A percentile compares a stretch with the other conserved stretches of the same genome.
Evolutionary conservation across 2,113 vertebrate genomes (phyloP).

Genomic region (Gambusia holbrooki): DNA sequence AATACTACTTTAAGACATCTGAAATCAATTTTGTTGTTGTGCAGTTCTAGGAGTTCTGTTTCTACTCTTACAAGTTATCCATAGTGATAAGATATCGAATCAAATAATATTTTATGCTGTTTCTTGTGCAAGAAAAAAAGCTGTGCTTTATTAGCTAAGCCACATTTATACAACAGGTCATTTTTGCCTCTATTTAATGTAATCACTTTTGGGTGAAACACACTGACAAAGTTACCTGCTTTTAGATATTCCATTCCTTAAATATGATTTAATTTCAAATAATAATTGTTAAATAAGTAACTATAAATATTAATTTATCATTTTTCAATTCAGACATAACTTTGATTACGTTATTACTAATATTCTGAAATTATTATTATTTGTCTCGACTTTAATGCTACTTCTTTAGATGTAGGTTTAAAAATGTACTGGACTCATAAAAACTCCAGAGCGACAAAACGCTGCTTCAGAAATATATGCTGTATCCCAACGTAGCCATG

Average conservation of each 20-base stretch:
- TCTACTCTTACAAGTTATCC: neutral
- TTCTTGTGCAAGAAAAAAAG: constrained; percentile 2
- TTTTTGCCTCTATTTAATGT: neutral
- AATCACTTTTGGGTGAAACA: neutral
- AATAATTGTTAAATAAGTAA: neutral
- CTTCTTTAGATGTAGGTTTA: no score
- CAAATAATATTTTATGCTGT: neutral
- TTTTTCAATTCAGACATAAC: neutral
- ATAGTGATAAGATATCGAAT: neutral
- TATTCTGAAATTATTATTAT: no score
- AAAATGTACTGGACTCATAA: no score
- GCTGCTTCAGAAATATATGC: no score
- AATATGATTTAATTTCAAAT: neutral
- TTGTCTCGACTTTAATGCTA: no score
- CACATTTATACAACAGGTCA: neutral
- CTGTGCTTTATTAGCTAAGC: neutral
- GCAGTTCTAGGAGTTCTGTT: no score
- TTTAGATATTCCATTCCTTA: constrained; percentile 12
- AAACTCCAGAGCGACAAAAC: no score
- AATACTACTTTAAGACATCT: neutral
- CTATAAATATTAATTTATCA: neutral
- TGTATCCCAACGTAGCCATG: no score
- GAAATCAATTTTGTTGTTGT: neutral
- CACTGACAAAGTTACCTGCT: constrained; percentile 11
- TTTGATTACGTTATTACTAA: no score